Base-by-base conservation (phyloP, 2,797 vertebrate species). In the Acanthurus tractus region DNA sequence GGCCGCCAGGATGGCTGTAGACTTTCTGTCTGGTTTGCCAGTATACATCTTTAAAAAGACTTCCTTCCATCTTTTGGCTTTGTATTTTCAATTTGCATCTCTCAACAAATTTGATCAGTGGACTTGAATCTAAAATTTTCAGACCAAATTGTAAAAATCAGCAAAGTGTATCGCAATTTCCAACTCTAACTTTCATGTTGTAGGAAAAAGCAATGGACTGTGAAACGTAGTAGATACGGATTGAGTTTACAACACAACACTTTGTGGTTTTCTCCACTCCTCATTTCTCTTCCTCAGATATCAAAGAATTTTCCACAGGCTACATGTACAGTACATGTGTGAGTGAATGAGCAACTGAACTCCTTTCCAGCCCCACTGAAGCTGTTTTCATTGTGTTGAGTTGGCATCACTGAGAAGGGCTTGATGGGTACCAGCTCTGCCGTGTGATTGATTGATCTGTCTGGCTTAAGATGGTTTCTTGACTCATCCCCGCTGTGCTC, bases 401-500 rank as follows among this genome's bases (percentile, higher is more conserved):
- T 81, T 68, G 42, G 48, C 58, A 66, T 74, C 46, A 69, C 22
- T 20, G 59, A 42, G 53, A 83, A 78, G 76, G 59, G 18, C 69
- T 67, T 78, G 40, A 45, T 29, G 44, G 6, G 63, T 58, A 72
- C 61, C 58, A 50, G 42, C 44, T 70, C 56, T 52, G 44, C 45
- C 67, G 63, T 63, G 82, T 78, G 87, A 91, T n/a, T 87, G 87
- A 93, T 92, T 67, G 40, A 78, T 70, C 67, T 40, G 84, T 85
- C 88, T 91, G 81, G 52, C 66, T 74, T 49, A 5, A 42, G 4
- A 77, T 49, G 63, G 40, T 59, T 65, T 65, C 52, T 83, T 84
- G 73, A 90, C 84, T 90, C 84, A 76, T 85, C 64, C 50, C 84
- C 78, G 81, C 74, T 73, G 72, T 49, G 74, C 76, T 84, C 63